Evolutionary conservation across 2,797 vertebrate species (phyloP), one percentile per base, ranked within the genome.

Genomic region (Allobates femoralis): DNA sequence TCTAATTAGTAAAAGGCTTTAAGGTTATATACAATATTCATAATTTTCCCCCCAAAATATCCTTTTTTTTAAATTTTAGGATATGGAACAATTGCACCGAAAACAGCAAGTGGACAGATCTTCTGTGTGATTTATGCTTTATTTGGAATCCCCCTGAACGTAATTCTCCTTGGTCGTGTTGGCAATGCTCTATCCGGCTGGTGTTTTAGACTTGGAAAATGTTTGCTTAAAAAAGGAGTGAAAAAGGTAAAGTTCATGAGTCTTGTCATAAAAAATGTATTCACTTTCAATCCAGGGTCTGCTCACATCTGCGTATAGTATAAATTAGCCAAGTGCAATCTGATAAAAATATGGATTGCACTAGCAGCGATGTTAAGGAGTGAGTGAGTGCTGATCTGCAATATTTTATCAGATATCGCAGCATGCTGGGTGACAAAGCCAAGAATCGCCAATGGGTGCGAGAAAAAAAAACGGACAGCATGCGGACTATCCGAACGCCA

Each of bases 111-210:
- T n/a, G 93, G 92, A 0, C 93, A 95, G 89, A 89, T 93, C 51
- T 92, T 95, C 62, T 92, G 92, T 86, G 89, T 95, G 10, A 89
- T 93, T 84, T 93, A 91, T 81, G 92, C 92, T 79, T 90, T 93
- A 4, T 89, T 93, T 88, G 92, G 92, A 86, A 94, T 94, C 32
- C 92, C 93, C 37, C 76, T 93, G 84, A 93, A 92, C 79, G 89
- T 94, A 37, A 91, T 93, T 56, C 91, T 95, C 86, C 88, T 94
- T 34, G 89, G 92, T 53, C 91, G 32, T 55, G 90, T 93, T 0
- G 90, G 92, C 53, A 94, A 92, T 87, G 83, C 84, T n/a, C 88
- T 92, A 37, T 93, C 91, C 19, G 46, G 56, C 32, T 89, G 90
- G 60, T 92, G 92, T 76, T 89, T 90, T 90, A 89, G 88, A 86